These are phyloP conservation scores for Drosophila mimica DNA, from an alignment of 2,888 invertebrate species.

Conservation along the genomic window DNA sequence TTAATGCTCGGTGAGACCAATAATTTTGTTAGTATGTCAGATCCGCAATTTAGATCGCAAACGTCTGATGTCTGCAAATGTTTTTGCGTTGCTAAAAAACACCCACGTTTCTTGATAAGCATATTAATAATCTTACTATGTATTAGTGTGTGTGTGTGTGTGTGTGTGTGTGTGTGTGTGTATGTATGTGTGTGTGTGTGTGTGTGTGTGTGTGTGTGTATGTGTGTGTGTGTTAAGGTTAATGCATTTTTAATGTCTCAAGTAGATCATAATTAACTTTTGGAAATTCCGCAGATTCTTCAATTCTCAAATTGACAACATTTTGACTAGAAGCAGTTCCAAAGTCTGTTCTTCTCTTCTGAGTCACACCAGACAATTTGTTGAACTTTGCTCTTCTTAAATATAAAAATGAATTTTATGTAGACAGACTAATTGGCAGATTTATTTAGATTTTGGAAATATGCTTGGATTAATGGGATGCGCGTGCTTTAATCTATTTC, in stretches of 20 bases:
- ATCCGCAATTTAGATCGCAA: conserved; percentile 31
- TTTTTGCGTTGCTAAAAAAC: conserved; percentile 42
- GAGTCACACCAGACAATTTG: not conserved
- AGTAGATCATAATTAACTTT: not conserved
- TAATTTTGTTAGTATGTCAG: conserved; percentile 6
- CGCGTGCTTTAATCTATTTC: not conserved
- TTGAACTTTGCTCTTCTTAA: not conserved
- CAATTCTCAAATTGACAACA: not conserved
- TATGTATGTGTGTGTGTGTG: conserved; percentile 1
- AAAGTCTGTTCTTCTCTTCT: not conserved
- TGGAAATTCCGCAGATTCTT: not conserved
- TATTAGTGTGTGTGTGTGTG: conserved; percentile 9
- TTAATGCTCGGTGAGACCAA: conserved; percentile 4
- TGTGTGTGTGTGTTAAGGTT: too few relatives aligned
- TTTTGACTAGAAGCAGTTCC: not conserved
- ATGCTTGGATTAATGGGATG: not conserved
- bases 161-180: not conserved
- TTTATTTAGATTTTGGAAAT: not conserved
- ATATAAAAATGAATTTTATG: not conserved
- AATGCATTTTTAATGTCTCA: conserved; percentile 17
- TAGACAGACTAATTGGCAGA: not conserved
- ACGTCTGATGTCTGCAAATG: conserved; percentile 38
- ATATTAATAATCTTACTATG: conserved; percentile 17
- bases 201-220: too few relatives aligned
- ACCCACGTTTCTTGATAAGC: conserved; percentile 52